Evolutionary conservation across 2,113 vertebrate genomes (phyloP).

Genomic region (Heloderma charlesbogerti): DNA sequence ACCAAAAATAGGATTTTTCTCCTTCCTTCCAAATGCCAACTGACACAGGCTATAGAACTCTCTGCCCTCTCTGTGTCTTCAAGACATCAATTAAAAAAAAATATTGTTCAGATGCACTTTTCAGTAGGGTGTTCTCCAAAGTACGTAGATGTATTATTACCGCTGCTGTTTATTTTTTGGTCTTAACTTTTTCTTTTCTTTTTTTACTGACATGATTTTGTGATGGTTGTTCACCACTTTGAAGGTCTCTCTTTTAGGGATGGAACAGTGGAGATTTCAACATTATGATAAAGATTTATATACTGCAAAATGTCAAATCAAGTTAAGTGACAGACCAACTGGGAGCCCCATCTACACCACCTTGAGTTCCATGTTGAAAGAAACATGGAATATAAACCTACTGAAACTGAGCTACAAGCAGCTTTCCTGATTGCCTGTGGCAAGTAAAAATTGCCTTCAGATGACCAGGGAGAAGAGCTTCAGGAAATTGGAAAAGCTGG

Average conservation of each 20-base stretch:
- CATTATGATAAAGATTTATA: not conserved
- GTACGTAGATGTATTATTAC: too few relatives aligned
- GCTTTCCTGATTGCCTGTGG: not conserved
- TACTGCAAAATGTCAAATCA: not conserved
- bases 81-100: not conserved
- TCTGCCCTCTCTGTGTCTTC: not conserved
- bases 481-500: not conserved
- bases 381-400: too few relatives aligned
- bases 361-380: too few relatives aligned
- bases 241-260: too few relatives aligned
- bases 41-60: not conserved
- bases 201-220: too few relatives aligned
- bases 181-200: too few relatives aligned
- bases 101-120: not conserved
- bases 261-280: too few relatives aligned
- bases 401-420: not conserved
- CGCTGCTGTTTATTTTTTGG: too few relatives aligned
- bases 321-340: not conserved
- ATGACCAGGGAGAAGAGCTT: not conserved
- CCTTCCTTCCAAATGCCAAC: too few relatives aligned
- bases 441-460: not conserved
- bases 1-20: not conserved
- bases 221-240: too few relatives aligned
- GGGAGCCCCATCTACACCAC: too few relatives aligned
- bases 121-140: too few relatives aligned